phyloP scores from a whole-genome alignment of 2,888 invertebrate species.

The Apotomis capreana region DNA sequence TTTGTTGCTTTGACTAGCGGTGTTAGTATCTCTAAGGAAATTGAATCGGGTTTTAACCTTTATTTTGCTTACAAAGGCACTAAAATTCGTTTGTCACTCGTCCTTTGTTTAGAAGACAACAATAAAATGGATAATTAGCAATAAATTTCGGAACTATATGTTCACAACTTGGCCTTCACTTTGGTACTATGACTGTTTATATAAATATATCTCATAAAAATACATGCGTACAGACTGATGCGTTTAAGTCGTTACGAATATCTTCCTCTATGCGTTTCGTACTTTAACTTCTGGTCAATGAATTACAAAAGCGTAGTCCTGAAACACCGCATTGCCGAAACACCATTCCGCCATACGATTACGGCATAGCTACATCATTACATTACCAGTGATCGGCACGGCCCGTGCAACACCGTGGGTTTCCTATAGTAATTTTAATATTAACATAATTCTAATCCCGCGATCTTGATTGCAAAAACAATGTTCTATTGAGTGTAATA shows the following conservation, averaged over 20 bases:
- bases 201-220: not conserved
- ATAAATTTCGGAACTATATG: not conserved
- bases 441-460: no score
- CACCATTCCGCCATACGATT: no score
- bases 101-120: not conserved
- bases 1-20: constrained; percentile 7
- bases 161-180: constrained; percentile 8
- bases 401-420: no score
- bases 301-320: not conserved
- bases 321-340: not conserved
- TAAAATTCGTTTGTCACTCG: not conserved
- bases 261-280: constrained; percentile 5
- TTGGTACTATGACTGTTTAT: constrained; percentile 8
- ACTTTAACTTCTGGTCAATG: not conserved
- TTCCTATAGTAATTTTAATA: no score
- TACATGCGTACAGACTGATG: constrained; percentile 6
- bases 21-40: constrained; percentile 10
- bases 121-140: constrained; percentile 7
- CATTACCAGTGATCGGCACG: no score
- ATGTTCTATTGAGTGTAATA: no score
- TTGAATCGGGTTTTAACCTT: not conserved
- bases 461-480: no score
- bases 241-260: constrained; percentile 13
- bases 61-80: constrained; percentile 6
- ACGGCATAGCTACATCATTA: no score